phyloP scores from a whole-genome alignment of 2,113 vertebrate genomes.

The Origma solitaria region DNA sequence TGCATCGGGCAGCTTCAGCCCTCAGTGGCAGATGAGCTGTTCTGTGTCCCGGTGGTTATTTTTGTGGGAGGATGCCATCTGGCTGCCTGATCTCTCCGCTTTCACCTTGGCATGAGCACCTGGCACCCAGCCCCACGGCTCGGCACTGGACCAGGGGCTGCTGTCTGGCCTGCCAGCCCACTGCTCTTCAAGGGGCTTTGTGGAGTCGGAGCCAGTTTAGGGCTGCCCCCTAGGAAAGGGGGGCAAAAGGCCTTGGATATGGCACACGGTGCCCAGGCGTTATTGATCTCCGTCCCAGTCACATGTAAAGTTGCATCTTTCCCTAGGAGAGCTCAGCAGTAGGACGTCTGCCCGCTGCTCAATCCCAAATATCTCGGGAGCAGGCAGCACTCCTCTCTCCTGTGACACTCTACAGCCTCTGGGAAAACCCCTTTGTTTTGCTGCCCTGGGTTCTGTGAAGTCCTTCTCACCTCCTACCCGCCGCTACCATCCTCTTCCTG shows the following conservation, averaged over 20 bases:
- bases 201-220: background rate
- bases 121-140: background rate
- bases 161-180: background rate
- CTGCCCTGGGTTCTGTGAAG: background rate
- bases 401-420: background rate
- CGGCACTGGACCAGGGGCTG: background rate
- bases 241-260: background rate
- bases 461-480: background rate
- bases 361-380: fast-evolving
- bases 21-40: background rate
- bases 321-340: background rate
- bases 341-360: background rate
- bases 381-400: background rate
- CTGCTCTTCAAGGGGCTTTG: background rate
- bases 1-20: fast-evolving
- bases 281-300: background rate
- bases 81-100: background rate
- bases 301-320: fast-evolving
- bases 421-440: background rate
- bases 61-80: slow-evolving; percentile 23
- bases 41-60: background rate
- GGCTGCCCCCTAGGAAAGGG: background rate
- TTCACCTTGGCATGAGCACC: background rate
- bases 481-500: background rate
- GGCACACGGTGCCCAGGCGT: fast-evolving